phyloP scores from a whole-genome alignment of 1,140 invertebrate species.

The Aphaenogaster ashmeadi region DNA sequence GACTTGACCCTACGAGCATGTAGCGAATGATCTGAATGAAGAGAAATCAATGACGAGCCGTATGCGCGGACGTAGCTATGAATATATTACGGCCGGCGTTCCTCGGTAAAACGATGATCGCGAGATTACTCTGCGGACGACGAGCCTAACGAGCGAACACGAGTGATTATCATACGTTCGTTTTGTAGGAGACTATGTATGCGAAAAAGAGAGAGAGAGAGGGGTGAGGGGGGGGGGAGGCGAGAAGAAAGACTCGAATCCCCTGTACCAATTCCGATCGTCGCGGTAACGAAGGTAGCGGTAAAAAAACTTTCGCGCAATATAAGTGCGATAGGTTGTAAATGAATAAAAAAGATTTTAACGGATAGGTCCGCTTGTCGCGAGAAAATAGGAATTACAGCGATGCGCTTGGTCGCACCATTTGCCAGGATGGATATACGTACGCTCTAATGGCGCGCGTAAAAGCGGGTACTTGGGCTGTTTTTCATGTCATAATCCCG shows the following conservation, averaged over 20 bases:
- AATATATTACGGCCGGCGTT: constrained; percentile 35
- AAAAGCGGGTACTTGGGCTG: constrained; percentile 42
- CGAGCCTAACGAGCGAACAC: constrained; percentile 49
- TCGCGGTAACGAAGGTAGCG: background rate
- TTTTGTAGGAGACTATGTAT: constrained; percentile 2
- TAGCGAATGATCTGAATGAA: constrained; percentile 45
- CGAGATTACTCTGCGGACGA: constrained; percentile 20
- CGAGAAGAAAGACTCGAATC: background rate
- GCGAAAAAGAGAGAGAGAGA: background rate
- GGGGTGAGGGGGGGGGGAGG: background rate
- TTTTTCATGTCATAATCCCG: constrained; percentile 70
- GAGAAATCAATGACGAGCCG: constrained; percentile 54
- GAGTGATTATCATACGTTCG: constrained; percentile 38
- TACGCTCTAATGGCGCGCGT: constrained; percentile 51
- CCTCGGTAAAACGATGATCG: constrained; percentile 27
- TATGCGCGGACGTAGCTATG: background rate
- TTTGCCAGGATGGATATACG: constrained; percentile 27
- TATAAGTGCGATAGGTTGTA: constrained; percentile 7
- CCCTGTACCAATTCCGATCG: constrained; percentile 17
- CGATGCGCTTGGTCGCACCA: constrained; percentile 6
- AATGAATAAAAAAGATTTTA: constrained; percentile 47
- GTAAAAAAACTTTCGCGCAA: background rate
- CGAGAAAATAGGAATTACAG: constrained; percentile 51
- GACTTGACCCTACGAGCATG: constrained; percentile 5
- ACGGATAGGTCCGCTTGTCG: constrained; percentile 50